Conservation (phyloP, 2,888 invertebrate genomes). For the Rhingia rostrata region DNA sequence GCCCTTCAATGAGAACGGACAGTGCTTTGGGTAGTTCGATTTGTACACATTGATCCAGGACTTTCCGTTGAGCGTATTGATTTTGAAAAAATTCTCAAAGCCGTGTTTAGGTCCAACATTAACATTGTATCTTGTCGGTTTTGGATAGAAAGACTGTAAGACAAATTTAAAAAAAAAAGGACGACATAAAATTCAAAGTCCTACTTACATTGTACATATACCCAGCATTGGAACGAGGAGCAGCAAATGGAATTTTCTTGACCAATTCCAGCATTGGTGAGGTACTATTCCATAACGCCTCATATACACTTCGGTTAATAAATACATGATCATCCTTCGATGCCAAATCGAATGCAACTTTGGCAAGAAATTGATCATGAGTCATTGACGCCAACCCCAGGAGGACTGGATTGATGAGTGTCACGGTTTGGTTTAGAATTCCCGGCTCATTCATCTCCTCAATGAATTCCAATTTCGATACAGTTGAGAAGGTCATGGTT, state of each 20-base stretch:
- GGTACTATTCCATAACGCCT: conserved; percentile 87
- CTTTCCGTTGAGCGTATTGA: conserved; percentile 72
- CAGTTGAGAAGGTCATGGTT: conserved; percentile 83
- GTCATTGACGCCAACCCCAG: conserved; percentile 62
- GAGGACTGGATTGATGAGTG: conserved; percentile 76
- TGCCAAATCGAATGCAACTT: conserved; percentile 52
- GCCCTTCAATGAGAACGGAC: conserved; percentile 61
- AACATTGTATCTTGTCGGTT: conserved; percentile 66
- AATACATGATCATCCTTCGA: conserved; percentile 78
- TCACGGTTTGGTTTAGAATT: conserved; percentile 85
- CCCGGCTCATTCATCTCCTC: conserved; percentile 85
- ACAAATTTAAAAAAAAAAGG: neutral
- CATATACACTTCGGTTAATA: conserved; percentile 84
- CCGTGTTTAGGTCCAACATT: conserved; percentile 67
- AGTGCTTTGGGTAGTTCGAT: conserved; percentile 49
- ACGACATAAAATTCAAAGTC: neutral
- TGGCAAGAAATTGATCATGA: conserved; percentile 51
- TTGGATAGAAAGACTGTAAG: conserved; percentile 58
- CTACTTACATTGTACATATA: conserved; percentile 85
- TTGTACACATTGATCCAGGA: conserved; percentile 35
- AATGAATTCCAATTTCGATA: conserved; percentile 80
- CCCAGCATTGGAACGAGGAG: conserved; percentile 85
- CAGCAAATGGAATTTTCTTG: conserved; percentile 83
- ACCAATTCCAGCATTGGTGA: conserved; percentile 86
- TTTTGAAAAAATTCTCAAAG: conserved; percentile 73